Percentiles rank a stretch among this genome's conserved stretches.
These are phyloP conservation scores for Tetramorium parvispinum DNA, from an alignment of 1,140 invertebrate species.

Conservation along the genomic window DNA sequence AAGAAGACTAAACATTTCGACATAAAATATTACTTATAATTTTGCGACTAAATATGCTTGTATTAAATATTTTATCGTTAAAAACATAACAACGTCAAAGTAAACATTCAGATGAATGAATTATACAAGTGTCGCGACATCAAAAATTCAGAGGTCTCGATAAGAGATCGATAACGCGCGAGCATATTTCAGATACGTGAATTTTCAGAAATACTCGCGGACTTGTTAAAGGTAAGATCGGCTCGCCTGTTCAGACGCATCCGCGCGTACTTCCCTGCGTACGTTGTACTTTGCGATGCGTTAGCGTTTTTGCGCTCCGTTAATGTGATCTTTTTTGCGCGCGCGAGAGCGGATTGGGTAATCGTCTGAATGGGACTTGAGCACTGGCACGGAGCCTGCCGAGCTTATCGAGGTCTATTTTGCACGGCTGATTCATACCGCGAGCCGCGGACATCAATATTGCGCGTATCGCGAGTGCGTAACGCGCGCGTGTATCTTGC, in stretches of 20 bases:
- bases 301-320: conserved; percentile 1
- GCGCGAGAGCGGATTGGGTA: conserved; percentile 4
- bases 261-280: neutral
- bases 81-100: neutral
- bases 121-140: neutral
- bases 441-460: conserved; percentile 61
- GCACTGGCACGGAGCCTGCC: conserved; percentile 61
- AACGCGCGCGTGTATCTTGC: conserved; percentile 37
- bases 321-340: conserved; percentile 18
- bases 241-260: neutral
- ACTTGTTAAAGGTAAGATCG: neutral
- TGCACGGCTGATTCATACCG: conserved; percentile 69
- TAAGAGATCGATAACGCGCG: neutral
- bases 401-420: conserved; percentile 69
- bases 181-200: neutral
- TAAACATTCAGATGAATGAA: neutral
- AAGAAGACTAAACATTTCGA: neutral
- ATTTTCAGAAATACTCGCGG: neutral
- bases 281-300: neutral
- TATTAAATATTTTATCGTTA: neutral
- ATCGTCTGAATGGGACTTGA: conserved; percentile 57
- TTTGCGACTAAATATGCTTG: neutral
- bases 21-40: neutral
- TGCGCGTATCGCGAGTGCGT: conserved; percentile 49
- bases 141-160: neutral